Evolutionary conservation across 1,140 invertebrate species (phyloP), one percentile per base, ranked within the genome.

Genomic region (Hormaphis cornu): DNA sequence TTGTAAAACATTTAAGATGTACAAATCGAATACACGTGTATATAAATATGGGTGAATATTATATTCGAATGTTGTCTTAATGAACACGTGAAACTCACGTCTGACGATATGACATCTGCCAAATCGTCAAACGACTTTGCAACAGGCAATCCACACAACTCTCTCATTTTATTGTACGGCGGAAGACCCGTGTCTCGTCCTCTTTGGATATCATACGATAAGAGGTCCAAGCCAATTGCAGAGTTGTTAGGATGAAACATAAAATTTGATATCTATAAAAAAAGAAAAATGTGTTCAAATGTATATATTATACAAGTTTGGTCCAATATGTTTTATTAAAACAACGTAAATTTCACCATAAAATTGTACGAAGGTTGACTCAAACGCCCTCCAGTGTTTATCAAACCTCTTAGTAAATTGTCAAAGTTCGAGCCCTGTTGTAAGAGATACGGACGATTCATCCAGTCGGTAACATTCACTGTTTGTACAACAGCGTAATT

Each of bases 101-200:
- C 78, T 42, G 74, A 71, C 20, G 69, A 18, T 22, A 75, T 74
- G 3, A 71, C 42, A 42, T 74, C 71, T 5, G 8, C 46, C 24
- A 75, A 69, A n/a, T 75, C 73, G 3, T 50, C 26, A 53, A 74
- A 95, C 1, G 75, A 81, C 1, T 80, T 77, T 0, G 89, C 89
- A 72, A 83, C 83, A 0, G 81, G 80, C 0, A 95, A 77, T 10
- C 89, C 88, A 76, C 92, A 94, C 56, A 88, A 85, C 40, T 85
- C 82, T 53, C 93, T 80, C 74, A 86, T 88, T 40, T 87, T 84
- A 69, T 87, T 87, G 76, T 96, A 97, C 10, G 84, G 78, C 0
- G 89, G 85, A 16, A 97, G 75, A 0, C 91, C 94, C 73, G 94
- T 90, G 78, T 97, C 94, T 59, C 94, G 80, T 6, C 93, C 92